Evolutionary conservation across 2,113 vertebrate species (phyloP).

Genomic region (Uria aalge): DNA sequence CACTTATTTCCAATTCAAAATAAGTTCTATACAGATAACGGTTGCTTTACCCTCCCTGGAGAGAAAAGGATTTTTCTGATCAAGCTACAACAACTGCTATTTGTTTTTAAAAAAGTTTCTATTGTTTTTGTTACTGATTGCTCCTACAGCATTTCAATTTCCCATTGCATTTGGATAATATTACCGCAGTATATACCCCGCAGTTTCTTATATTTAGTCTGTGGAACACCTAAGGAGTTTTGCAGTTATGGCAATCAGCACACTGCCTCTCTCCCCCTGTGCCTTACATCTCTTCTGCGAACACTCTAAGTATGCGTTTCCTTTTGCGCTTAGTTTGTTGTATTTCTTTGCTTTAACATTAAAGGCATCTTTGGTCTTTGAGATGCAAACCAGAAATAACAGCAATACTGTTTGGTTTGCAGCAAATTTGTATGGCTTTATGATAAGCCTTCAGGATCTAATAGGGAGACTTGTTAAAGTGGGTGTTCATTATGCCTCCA

Average conservation of each 20-base stretch:
- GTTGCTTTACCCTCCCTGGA: not conserved
- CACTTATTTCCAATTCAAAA: not conserved
- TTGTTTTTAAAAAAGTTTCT: not conserved
- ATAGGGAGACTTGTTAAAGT: not conserved
- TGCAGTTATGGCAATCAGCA: not conserved
- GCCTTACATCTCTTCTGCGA: not conserved
- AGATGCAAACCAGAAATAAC: not conserved
- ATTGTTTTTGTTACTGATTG: slow-evolving; percentile 2
- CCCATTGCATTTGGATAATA: not conserved
- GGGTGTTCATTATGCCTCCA: not conserved
- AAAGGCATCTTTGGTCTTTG: not conserved
- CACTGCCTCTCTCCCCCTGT: not conserved
- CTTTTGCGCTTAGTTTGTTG: not conserved
- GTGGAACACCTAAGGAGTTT: not conserved
- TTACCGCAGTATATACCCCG: not conserved
- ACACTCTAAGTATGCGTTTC: not conserved
- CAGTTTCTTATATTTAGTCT: not conserved
- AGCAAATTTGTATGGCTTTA: not conserved
- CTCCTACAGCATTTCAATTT: not conserved
- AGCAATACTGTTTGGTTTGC: not conserved
- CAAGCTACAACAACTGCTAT: not conserved
- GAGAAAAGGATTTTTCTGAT: not conserved
- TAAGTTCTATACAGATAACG: not conserved
- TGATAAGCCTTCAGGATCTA: not conserved
- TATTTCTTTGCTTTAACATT: not conserved